Evolutionary conservation across 2,888 invertebrate species (phyloP), one percentile per base, ranked within the genome.

Genomic region (Philereme vetulata): DNA sequence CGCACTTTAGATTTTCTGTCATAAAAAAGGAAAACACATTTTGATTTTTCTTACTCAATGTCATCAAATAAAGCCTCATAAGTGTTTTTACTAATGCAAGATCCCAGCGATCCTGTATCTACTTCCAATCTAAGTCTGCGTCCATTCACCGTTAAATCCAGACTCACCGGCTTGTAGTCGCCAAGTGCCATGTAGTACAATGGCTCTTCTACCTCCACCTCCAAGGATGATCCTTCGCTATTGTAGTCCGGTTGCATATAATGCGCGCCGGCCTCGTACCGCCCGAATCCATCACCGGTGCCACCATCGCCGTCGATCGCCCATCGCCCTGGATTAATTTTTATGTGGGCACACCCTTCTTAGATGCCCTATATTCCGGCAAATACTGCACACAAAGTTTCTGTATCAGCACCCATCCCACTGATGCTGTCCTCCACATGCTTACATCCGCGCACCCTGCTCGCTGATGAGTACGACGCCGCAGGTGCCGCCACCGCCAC

Each of bases 21-120:
- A n/a, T n/a, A n/a, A n/a, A n/a, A n/a, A n/a, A n/a, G n/a, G n/a
- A n/a, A n/a, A n/a, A n/a, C n/a, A n/a, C n/a, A n/a, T n/a, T n/a
- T 47, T 21, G 47, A 47, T 4, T 21, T 47, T n/a, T 47, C 35
- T 33, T 70, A 50, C 46, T 34, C 60, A 9, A 36, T 33, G 35
- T 64, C 33, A 42, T 9, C 9, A 49, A 64, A 47, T 7, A 57
- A 35, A 21, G 32, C 50, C 9, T 55, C 8, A 36, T 66, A 50
- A 35, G 36, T 34, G 3, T 48, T 38, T 36, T 61, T 67, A 51
- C 65, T 72, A 5, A 73, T 67, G 51, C 71, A 72, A 3, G 71
- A 70, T n/a, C 68, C 53, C 0, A 70, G 62, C 0, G 68, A 56
- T 3, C 72, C 70, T 1, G 70, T 72, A 45, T 74, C 72, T 0